Base-by-base conservation (phyloP, 2,888 invertebrate species). In the Chromoteleia sp. region DNA sequence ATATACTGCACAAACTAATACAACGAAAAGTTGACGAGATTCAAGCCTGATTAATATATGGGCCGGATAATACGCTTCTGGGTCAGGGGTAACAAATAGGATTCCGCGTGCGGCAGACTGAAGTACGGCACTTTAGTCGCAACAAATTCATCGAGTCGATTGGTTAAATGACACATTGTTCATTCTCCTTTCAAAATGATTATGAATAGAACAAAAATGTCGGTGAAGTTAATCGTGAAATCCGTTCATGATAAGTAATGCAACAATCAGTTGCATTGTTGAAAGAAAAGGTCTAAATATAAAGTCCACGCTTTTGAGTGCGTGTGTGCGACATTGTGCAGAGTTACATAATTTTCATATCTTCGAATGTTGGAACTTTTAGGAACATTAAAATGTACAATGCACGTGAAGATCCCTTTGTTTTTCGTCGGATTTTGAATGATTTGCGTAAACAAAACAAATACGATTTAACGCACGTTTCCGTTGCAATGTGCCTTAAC, bases 71-170 rank as follows among this genome's bases (percentile, higher is more conserved):
- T 36, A 36, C n/a, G 29, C 30, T 61, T 61, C 33, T 67, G 19
- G 54, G 41, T 52, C 67, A 67, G 41, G 54, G 41, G 29, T 67
- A 67, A 29, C 54, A 43, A 67, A 67, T 17, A 30, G 41, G 19
- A 67, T 67, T 52, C 52, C 19, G 15, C 33, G 15, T 39, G 50
- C 29, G 29, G 8, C 50, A n/a, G n/a, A 14, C 14, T 65, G 25
- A 2, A 25, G 25, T 6, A 39, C 25, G 14, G 14, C 52, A 50
- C 63, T 63, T 63, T 25, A 29, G 52, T 65, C 65, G 14, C 25
- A 39, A 43, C 65, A 10, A 67, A 67, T 54, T 17, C 29, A 54
- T 67, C 54, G 43, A 54, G 36, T 29, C 29, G 41, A 54, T 65
- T 54, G 30, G 54, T 54, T 54, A 41, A 67, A 54, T 43, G 63